phyloP scores from a whole-genome alignment of 1,140 invertebrate genomes.

The Drosophila equinoxialis region DNA sequence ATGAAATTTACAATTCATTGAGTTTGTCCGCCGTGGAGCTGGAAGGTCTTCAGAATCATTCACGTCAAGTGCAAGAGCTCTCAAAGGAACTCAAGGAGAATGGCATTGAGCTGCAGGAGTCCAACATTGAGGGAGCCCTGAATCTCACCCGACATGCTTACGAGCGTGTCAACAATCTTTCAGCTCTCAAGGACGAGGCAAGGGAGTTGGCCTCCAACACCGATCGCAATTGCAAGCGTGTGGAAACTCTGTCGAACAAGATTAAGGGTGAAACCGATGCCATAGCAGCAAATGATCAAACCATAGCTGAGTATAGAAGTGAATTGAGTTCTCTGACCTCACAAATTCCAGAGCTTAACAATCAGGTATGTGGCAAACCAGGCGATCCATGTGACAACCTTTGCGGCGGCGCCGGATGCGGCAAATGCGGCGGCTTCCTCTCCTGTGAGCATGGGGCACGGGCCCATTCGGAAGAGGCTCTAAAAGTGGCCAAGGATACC shows the following conservation, averaged over 20 bases:
- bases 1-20: slow-evolving; percentile 90
- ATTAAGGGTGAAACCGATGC: slow-evolving; percentile 88
- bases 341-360: slow-evolving; percentile 93
- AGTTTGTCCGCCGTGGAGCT: slow-evolving; percentile 90
- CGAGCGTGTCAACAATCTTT: slow-evolving; percentile 84
- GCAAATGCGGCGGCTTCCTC: slow-evolving; percentile 91
- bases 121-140: slow-evolving; percentile 96
- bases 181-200: slow-evolving; percentile 87
- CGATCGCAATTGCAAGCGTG: slow-evolving; percentile 91
- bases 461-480: slow-evolving; percentile 92
- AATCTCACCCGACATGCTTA: slow-evolving; percentile 93
- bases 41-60: slow-evolving; percentile 88
- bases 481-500: slow-evolving; percentile 93
- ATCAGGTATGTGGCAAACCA: slow-evolving; percentile 93
- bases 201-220: slow-evolving; percentile 89
- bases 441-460: slow-evolving; percentile 95
- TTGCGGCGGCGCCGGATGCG: slow-evolving; percentile 97
- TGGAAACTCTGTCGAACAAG: slow-evolving; percentile 90
- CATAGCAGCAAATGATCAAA: slow-evolving; percentile 88
- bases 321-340: slow-evolving; percentile 88
- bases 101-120: slow-evolving; percentile 95
- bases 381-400: slow-evolving; percentile 94
- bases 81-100: slow-evolving; percentile 91
- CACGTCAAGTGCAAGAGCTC: slow-evolving; percentile 88
- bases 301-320: slow-evolving; percentile 86